These are phyloP conservation scores for Xylota sylvarum DNA, from an alignment of 2,888 invertebrate species.

Conservation along the genomic window DNA sequence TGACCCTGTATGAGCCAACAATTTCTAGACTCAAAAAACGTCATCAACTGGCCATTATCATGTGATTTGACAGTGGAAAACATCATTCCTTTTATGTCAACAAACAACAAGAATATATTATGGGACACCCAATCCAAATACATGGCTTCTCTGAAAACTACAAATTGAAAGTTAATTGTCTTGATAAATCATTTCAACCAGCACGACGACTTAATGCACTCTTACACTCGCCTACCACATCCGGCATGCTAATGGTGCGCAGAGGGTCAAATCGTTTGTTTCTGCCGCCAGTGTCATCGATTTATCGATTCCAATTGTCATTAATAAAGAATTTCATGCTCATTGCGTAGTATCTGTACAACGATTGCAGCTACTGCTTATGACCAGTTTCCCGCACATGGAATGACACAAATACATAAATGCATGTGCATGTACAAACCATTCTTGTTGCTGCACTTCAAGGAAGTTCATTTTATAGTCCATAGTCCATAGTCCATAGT, in stretches of 20 bases:
- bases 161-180: slow-evolving; percentile 57
- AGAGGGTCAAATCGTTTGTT: slow-evolving; percentile 49
- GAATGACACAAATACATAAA: neutral
- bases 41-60: too few species aligned
- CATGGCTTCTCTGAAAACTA: neutral
- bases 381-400: neutral
- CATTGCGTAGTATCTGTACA: slow-evolving; percentile 37
- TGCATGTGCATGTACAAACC: neutral
- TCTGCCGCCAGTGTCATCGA: slow-evolving; percentile 46
- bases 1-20: too few species aligned
- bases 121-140: too few species aligned
- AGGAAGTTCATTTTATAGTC: slow-evolving; percentile 30
- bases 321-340: slow-evolving; percentile 69
- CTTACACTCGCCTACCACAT: slow-evolving; percentile 20
- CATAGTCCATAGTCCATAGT: neutral
- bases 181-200: slow-evolving; percentile 25
- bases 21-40: too few species aligned
- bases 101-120: too few species aligned
- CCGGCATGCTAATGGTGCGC: slow-evolving; percentile 30
- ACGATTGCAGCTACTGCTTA: neutral
- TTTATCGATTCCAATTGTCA: slow-evolving; percentile 69
- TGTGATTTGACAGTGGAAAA: too few species aligned
- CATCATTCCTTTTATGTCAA: too few species aligned
- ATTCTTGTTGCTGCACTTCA: slow-evolving; percentile 9
- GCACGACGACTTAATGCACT: slow-evolving; percentile 22